Evolutionary conservation across 2,797 vertebrate species (phyloP), one percentile per base, ranked within the genome.

Genomic region (Perodicticus potto): DNA sequence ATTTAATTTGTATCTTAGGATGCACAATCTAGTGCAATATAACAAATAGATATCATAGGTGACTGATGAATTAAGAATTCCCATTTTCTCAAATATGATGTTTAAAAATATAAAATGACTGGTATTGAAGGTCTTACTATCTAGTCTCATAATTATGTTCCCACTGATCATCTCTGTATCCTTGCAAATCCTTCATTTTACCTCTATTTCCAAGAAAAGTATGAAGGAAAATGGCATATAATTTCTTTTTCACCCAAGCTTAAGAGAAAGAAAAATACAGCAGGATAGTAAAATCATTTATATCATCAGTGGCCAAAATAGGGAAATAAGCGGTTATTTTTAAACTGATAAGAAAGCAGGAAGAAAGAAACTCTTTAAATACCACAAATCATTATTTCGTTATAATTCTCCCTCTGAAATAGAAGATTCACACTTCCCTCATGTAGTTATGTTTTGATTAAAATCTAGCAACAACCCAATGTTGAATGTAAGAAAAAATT

Each of bases 401-500:
- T 89, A 2, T 95, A 81, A 78, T 93, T 86, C 3, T 96, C 32
- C 67, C 87, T 87, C 63, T 89, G 20, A 92, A 95, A 72, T 84
- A 89, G 77, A 86, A 89, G 32, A 65, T 40, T 53, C 10, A 34
- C 81, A 23, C 67, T 92, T 92, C 12, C 27, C n/a, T 5, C 61
- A 53, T 69, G 9, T 95, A 93, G 55, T 95, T 84, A 43, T 61
- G 32, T 83, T 8, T 43, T 92, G 78, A 86, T 27, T 96, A 76
- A 94, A 90, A 45, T 93, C 93, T 95, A 84, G n/a, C 91, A 95
- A 83, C n/a, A 86, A 27, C 8, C 19, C 72, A 83, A 0, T 94
- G 29, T 90, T 84, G 37, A 95, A 89, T 65, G 37, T 91, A 95
- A 95, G 17, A 73, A 77, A 95, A 92, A 29, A 13, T 22, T 86